Evolutionary conservation across 2,888 invertebrate genomes (phyloP), one percentile per base, ranked within the genome.

Genomic region (Metellina segmentata): DNA sequence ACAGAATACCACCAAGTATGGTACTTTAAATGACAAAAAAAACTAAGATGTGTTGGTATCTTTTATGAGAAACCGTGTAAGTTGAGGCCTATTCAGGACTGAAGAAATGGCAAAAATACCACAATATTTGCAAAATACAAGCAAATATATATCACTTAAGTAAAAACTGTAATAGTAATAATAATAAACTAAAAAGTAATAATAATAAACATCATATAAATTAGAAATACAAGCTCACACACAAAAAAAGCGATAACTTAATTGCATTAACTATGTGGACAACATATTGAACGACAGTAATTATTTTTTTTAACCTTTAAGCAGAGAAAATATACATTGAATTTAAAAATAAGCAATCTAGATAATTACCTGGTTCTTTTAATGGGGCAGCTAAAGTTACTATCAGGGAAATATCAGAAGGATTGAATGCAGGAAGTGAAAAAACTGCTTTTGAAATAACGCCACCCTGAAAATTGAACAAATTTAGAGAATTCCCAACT

Each of bases 341-440:
- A 34, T 34, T 34, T 34, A 34, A 34, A 34, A 34, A 34, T 34
- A 34, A 34, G 34, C 34, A 1, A 34, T 34, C 34, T 34, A 34
- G 34, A 34, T 34, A 34, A 9, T 49, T 89, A 94, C 94, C 96
- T 0, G 98, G 97, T 8, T 96, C 95, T 93, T 96, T 96, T 93
- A 98, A 96, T 0, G 99, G 99, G 0, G 98, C 96, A 0, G 98
- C 98, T 93, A 99, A 95, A 8, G 97, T 97, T 92, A 99, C 96
- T 34, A 97, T 97, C 87, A 97, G 96, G 94, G 96, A 96, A 0
- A 98, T 96, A 20, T 94, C 93, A 51, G 94, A 96, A 16, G 96
- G 94, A 93, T 97, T 96, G 77, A 96, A 95, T 86, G 95, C 95
- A 11, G 96, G 95, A 91, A 96, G 95, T 48, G 96, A 95, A 91